These are phyloP conservation scores for Hormiphora californensis DNA, from an alignment of 37 sponge, comb jelly and placozoan genomes.

Conservation along the genomic window DNA sequence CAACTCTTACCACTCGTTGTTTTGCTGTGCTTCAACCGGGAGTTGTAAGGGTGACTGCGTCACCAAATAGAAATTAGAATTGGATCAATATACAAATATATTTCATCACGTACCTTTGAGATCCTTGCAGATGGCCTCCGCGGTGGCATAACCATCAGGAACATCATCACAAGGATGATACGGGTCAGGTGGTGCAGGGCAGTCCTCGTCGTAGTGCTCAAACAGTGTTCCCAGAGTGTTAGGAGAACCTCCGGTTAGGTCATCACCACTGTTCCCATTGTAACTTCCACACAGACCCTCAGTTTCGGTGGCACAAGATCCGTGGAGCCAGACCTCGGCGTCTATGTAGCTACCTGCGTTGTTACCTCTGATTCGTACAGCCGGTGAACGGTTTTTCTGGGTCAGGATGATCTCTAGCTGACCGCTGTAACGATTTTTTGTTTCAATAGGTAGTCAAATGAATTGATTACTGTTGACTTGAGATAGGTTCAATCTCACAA, in stretches of 20 bases:
- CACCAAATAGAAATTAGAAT: no score
- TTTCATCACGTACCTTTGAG: background rate
- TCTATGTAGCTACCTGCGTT: background rate
- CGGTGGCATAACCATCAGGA: background rate
- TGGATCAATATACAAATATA: background rate
- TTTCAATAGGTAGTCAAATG: no score
- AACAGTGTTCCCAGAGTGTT: background rate
- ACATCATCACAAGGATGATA: background rate
- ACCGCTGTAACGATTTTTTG: no score
- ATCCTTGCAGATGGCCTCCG: constrained; percentile 1
- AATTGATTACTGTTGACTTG: no score
- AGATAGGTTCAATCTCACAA: no score
- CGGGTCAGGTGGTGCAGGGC: background rate
- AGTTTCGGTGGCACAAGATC: background rate
- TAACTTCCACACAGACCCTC: constrained; percentile 18
- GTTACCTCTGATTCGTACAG: background rate
- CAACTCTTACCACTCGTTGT: no score
- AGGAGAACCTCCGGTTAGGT: background rate
- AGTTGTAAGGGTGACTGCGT: no score
- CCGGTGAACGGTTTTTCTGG: background rate
- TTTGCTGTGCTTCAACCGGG: no score
- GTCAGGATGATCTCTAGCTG: background rate
- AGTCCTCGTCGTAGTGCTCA: background rate
- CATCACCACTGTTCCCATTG: constrained; percentile 3
- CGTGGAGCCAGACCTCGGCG: constrained; percentile 18